Base-by-base conservation (phyloP, 1,140 invertebrate genomes). In the Sipha flava region DNA sequence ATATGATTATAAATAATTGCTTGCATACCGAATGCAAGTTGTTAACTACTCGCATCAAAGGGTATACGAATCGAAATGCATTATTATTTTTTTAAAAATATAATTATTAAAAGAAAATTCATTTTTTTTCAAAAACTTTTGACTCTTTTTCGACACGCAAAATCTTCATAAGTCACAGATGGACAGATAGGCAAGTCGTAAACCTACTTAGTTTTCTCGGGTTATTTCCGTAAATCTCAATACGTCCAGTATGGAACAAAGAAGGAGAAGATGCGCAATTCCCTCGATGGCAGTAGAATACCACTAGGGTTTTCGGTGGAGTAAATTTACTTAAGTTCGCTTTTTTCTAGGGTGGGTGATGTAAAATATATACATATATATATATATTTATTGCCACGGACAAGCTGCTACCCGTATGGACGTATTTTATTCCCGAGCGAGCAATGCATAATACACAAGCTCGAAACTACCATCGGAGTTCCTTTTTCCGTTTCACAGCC, bases 141-240 rank as follows among this genome's bases (percentile, higher is more conserved):
- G n/a, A n/a, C n/a, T n/a, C n/a, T n/a, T n/a, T n/a, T n/a, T n/a
- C n/a, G n/a, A n/a, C n/a, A n/a, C n/a, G n/a, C n/a, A n/a, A n/a
- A n/a, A n/a, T n/a, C n/a, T n/a, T n/a, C n/a, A n/a, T n/a, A n/a
- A n/a, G n/a, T n/a, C n/a, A n/a, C n/a, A n/a, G n/a, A n/a, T n/a
- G n/a, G 34, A 66, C 34, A 26, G 34, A 23, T 16, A 37, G 37
- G 21, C 12, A 66, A 43, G 64, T 66, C 64, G 64, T 66, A 66
- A 43, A 66, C 40, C 64, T 5, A 6, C 12, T 21, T 37, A n/a
- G 57, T 31, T 6, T 18, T 62, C n/a, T 9, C 34, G 7, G 62
- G 64, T 66, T 23, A 23, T 66, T 66, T 66, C 43, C 64, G 26
- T 66, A 66, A 66, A 66, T 66, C 64, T 66, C 64, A 66, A 66